Base-by-base conservation (phyloP, 2,113 vertebrate species). In the Todiramphus saurophagus region DNA sequence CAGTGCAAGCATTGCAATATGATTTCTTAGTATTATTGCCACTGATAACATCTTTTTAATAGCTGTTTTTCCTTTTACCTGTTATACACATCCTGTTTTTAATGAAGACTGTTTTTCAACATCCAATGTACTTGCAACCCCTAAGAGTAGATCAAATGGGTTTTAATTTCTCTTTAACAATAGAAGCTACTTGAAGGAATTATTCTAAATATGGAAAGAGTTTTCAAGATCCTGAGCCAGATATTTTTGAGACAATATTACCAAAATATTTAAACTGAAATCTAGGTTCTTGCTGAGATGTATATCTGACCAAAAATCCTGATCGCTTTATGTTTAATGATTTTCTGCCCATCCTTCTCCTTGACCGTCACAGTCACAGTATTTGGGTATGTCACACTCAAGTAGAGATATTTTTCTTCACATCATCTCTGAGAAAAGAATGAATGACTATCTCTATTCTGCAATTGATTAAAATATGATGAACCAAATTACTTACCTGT, bases 51-150 rank as follows among this genome's bases (percentile, higher is more conserved):
- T 11, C 11, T 19, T 9, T 85, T 90, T 87, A 86, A 89, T 63
- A 78, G 11, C 9, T 83, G 30, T 5, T 76, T 94, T 85, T 90
- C 4, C 0, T 37, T 80, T 78, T n/a, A 83, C 63, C 30, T 83
- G 7, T 86, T 81, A 55, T 21, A 76, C 15, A 69, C 14, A 73
- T 91, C 44, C 16, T 58, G 53, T 28, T 86, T 93, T 83, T 93
- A 92, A 93, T 83, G 17, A 88, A 72, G 53, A 2, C 27, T 90
- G 44, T 33, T 93, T 89, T 91, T 85, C 44, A 79, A 50, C n/a
- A 73, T 51, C 27, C 23, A 85, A n/a, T 18, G 14, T 67, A 53
- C 19, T 81, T 68, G 19, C 18, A 87, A 48, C 13, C 15, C 6
- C 9, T 56, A 81, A 84, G 10, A 72, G 8, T 4, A 72, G 19